Evolutionary conservation across 2,888 invertebrate species (phyloP), one percentile per base, ranked within the genome.

Genomic region (Oeneis ivallda): DNA sequence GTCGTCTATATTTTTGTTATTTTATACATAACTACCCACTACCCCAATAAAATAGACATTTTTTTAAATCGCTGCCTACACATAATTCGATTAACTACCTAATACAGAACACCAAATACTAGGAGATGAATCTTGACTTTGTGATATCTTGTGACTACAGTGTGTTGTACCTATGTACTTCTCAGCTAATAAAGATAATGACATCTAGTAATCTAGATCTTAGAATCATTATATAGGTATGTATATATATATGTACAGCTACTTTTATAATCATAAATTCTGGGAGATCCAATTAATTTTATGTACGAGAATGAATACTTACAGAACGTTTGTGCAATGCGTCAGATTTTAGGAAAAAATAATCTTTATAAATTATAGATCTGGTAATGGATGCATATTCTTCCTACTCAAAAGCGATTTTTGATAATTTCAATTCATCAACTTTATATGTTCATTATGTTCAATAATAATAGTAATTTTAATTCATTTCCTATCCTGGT

Each of bases 81-180:
- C 41, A 13, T 41, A 11, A 41, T 41, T 41, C 13, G 9, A 49
- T 10, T 5, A 19, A 49, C 17, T 49, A 49, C 49, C 17, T 0
- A 49, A 11, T 19, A 49, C 26, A 50, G 47, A 26, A 26, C n/a
- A 47, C 32, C 8, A 13, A 32, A 50, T 7, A 32, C 26, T 11
- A 13, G 1, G 13, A 26, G 50, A 50, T 13, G 26, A 10, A 13
- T 13, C 49, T 32, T n/a, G 6, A 32, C 17, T 54, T 54, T 39
- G 54, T 54, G 17, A 54, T 32, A 52, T 53, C 34, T 53, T 53
- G 34, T 15, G 53, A 53, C 53, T 53, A 53, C 32, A n/a, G 32
- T 37, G 53, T 53, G 15, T 34, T 15, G 8, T 26, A 19, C 39
- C 54, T 19, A 39, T 56, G 54, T 56, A 54, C 54, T 54, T 37